Percentiles rank a stretch among this genome's conserved stretches.
These are phyloP conservation scores for Drosophila funebris DNA, from an alignment of 1,140 invertebrate species.

Conservation along the genomic window DNA sequence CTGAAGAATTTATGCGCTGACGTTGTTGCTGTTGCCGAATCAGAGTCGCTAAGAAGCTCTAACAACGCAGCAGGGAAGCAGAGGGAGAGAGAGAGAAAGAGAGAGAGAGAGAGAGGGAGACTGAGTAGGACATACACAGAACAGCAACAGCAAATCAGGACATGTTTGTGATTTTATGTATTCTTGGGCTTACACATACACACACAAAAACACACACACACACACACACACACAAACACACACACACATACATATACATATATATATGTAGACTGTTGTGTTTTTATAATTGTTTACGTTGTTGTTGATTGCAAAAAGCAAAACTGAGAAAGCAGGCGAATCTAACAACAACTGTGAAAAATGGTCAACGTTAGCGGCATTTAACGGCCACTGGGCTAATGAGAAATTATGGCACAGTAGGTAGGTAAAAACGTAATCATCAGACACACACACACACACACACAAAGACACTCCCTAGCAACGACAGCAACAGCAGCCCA, in stretches of 20 bases:
- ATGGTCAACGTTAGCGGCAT: constrained; percentile 53
- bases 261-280: background rate
- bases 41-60: constrained; percentile 31
- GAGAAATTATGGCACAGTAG: constrained; percentile 66
- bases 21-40: constrained; percentile 12
- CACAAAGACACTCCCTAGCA: background rate
- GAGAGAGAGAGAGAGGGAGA: background rate
- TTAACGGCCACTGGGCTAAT: constrained; percentile 71
- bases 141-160: constrained; percentile 33
- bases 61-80: constrained; percentile 12
- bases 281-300: constrained; percentile 51
- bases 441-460: background rate
- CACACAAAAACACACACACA: background rate
- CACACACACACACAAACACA: background rate
- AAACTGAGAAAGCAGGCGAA: background rate
- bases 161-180: constrained; percentile 50
- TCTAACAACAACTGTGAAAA: constrained; percentile 32
- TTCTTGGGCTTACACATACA: constrained; percentile 17
- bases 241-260: background rate
- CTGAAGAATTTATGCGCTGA: constrained; percentile 53
- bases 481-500: constrained; percentile 9
- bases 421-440: constrained; percentile 54
- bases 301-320: constrained; percentile 29
- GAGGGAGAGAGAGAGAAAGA: background rate
- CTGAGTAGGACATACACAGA: background rate